Base-by-base conservation (phyloP, 2,113 vertebrate species). In the Alces alces region DNA sequence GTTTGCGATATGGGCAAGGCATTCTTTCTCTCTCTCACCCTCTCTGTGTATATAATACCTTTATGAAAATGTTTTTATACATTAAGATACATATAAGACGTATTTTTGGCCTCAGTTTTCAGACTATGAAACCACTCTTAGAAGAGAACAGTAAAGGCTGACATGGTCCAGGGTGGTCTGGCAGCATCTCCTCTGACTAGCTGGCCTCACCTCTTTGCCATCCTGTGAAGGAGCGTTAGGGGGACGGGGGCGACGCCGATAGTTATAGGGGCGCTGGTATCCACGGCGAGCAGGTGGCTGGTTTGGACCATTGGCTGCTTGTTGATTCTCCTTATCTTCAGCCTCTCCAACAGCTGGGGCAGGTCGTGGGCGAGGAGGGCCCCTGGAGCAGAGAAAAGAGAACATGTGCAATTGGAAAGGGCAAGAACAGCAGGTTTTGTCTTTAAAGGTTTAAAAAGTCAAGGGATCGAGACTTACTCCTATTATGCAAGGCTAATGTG, bases 301-400 rank as follows among this genome's bases (percentile, higher is more conserved):
- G 93, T 98, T 96, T 47, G 98, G 97, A 36, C 98, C 98, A 2
- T 0, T 97, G 88, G 98, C 97, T 6, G 98, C 99, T 7, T 98
- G 98, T 10, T 99, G 99, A 52, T 99, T 99, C 97, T 99, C 99
- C 43, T 99, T 99, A 89, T 99, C 99, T 30, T 99, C 99, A 60
- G 98, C 96, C 95, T 99, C 99, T 54, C 98, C 98, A 1, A 98
- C 76, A 7, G 58, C 97, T 0, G 98, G 98, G 61, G 89, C 89
- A 60, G 99, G 98, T 50, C 98, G 98, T 7, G 99, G 98, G 91
- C 98, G 99, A 1, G 98, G 91, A 45, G 98, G 98, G 7, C 98
- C 98, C 96, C 99, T 99, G n/a, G 6, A 58, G 89, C 60, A 95
- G 5, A 14, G 4, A 3, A 58, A 13, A 5, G 17, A 54, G n/a